Conservation (phyloP, 2,888 invertebrate genomes). For the Arge pagana region DNA sequence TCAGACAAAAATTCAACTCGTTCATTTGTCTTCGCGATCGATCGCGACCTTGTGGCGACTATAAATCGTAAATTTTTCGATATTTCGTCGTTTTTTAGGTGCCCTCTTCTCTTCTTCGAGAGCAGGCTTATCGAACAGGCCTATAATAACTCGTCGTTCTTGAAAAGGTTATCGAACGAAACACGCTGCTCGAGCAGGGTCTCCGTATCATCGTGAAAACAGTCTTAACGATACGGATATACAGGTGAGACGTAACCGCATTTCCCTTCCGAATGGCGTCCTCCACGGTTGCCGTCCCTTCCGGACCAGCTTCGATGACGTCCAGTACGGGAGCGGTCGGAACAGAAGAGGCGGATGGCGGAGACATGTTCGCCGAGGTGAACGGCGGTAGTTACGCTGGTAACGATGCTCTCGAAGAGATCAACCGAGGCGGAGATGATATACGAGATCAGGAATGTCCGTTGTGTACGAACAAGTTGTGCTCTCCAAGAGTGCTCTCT, state of each 20-base stretch:
- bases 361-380: slow-evolving; percentile 43
- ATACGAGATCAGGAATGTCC: slow-evolving; percentile 43
- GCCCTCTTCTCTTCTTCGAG: not conserved
- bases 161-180: too few relatives aligned
- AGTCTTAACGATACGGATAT: too few relatives aligned
- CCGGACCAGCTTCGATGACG: slow-evolving; percentile 38
- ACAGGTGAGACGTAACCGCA: too few relatives aligned
- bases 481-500: slow-evolving; percentile 83
- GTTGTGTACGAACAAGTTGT: slow-evolving; percentile 69
- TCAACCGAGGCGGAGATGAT: slow-evolving; percentile 9
- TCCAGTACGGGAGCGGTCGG: slow-evolving; percentile 21
- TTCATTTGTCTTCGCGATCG: not conserved
- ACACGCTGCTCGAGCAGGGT: too few relatives aligned
- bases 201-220: too few relatives aligned
- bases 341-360: slow-evolving; percentile 44
- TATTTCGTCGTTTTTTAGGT: slow-evolving; percentile 1
- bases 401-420: slow-evolving; percentile 20
- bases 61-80: not conserved
- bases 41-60: not conserved
- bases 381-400: slow-evolving; percentile 30
- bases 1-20: not conserved
- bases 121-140: slow-evolving; percentile 14
- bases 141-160: slow-evolving; percentile 5
- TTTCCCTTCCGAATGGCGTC: slow-evolving; percentile 52
- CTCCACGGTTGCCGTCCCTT: slow-evolving; percentile 49